A percentile compares a stretch with the other conserved stretches of the same genome.
Evolutionary conservation across 2,113 vertebrate genomes (phyloP).

Genomic region (Eudyptes chrysolophus): DNA sequence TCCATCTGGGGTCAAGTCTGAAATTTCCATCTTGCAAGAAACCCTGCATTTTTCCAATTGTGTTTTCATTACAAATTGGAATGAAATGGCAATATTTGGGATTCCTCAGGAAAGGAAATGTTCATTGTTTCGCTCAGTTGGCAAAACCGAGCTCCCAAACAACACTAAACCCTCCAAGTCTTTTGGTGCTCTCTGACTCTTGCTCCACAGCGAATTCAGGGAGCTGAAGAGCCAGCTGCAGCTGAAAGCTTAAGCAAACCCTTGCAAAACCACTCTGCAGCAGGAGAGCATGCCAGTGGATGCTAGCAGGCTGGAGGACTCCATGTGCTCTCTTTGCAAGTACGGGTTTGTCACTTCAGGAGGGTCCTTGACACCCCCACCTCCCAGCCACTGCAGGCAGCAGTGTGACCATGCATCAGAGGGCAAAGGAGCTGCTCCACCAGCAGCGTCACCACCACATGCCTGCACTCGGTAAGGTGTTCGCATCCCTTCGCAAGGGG

Average conservation of each 20-base stretch:
- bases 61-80: constrained; percentile 46
- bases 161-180: neutral
- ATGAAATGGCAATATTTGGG: constrained; percentile 33
- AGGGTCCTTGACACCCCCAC: neutral
- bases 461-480: accelerated
- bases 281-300: neutral
- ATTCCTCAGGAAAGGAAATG: constrained; percentile 19
- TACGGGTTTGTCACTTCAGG: neutral
- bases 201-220: neutral
- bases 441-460: accelerated
- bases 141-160: neutral
- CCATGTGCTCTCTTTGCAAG: neutral
- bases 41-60: constrained; percentile 9
- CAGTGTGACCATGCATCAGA: accelerated
- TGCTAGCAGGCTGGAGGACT: neutral
- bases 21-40: neutral
- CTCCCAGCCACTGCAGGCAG: neutral
- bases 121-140: constrained; percentile 1
- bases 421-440: neutral
- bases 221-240: neutral
- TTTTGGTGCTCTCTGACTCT: neutral
- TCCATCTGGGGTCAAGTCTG: neutral
- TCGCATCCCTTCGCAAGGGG: accelerated
- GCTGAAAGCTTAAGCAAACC: neutral
- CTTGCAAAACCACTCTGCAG: neutral